Conservation (phyloP, 2,888 invertebrate genomes). For the Amblyteles armatorius region DNA sequence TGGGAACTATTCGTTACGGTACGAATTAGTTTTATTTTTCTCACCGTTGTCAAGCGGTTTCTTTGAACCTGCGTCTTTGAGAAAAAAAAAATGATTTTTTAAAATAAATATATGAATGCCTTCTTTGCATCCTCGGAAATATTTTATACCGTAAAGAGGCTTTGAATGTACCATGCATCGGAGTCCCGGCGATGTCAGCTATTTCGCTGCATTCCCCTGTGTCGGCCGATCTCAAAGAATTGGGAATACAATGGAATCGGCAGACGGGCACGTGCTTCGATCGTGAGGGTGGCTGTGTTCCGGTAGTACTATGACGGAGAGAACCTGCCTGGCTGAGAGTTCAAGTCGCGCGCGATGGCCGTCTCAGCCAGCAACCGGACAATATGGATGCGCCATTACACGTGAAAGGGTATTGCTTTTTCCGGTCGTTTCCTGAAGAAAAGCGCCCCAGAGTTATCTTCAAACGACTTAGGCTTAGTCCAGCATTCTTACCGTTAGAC, state of each 20-base stretch:
- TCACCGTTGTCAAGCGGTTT: too few species aligned
- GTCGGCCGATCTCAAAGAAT: conserved; percentile 31
- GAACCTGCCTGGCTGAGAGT: neutral
- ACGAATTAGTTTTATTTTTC: too few species aligned
- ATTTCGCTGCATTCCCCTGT: conserved; percentile 24
- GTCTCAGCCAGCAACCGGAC: neutral
- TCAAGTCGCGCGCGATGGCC: neutral
- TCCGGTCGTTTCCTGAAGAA: neutral
- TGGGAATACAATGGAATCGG: conserved; percentile 43
- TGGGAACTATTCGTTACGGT: too few species aligned
- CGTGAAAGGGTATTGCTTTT: neutral
- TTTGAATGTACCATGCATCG: conserved; percentile 17
- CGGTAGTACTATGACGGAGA: conserved; percentile 56
- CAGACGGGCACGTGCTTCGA: conserved; percentile 41
- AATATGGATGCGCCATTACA: conserved; percentile 2
- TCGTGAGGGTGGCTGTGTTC: conserved; percentile 75
- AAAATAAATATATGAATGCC: neutral
- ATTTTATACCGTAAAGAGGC: conserved; percentile 19
- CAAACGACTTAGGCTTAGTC: neutral
- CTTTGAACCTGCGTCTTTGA: too few species aligned
- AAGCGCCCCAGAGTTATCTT: neutral
- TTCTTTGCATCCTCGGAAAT: conserved; percentile 7
- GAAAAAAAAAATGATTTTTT: neutral
- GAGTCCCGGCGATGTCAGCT: conserved; percentile 10
- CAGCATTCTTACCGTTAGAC: neutral